Percentiles rank a stretch among this genome's conserved stretches.
Conservation (phyloP, 2,113 vertebrate genomes). For the Heterotilapia buettikoferi region DNA sequence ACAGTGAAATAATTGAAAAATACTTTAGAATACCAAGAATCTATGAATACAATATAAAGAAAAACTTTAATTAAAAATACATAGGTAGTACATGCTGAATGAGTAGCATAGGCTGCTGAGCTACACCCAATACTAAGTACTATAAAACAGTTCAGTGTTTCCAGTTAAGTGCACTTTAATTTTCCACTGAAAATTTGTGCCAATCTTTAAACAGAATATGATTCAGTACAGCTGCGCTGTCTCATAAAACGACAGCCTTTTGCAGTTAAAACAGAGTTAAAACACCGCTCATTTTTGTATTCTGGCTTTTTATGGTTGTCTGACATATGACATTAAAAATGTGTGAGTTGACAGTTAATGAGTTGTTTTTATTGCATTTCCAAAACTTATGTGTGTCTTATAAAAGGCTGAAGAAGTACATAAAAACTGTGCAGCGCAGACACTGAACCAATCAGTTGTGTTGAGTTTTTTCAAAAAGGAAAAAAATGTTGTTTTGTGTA, state of each 20-base stretch:
- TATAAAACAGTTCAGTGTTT: not conserved
- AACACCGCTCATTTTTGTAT: not conserved
- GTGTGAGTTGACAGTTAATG: not conserved
- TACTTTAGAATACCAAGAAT: not conserved
- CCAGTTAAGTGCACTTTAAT: not conserved
- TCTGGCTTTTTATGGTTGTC: not conserved
- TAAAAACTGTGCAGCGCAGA: not conserved
- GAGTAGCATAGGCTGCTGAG: not conserved
- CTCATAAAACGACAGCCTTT: not conserved
- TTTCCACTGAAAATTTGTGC: not conserved
- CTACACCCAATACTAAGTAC: not conserved
- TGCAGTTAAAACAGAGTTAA: not conserved
- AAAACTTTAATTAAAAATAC: not conserved
- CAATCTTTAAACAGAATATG: not conserved
- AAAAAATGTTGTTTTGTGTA: not conserved
- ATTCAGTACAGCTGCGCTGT: not conserved
- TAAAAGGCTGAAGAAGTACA: not conserved
- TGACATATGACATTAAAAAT: not conserved
- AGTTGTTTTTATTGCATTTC: not conserved
- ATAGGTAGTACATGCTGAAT: not conserved
- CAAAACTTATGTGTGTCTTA: not conserved
- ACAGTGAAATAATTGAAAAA: not conserved
- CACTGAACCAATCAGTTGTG: not conserved
- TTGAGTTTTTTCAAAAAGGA: fast-evolving
- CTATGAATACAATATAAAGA: not conserved